Evolutionary conservation across 2,888 invertebrate species (phyloP).

Genomic region (Drosophila ezoana): DNA sequence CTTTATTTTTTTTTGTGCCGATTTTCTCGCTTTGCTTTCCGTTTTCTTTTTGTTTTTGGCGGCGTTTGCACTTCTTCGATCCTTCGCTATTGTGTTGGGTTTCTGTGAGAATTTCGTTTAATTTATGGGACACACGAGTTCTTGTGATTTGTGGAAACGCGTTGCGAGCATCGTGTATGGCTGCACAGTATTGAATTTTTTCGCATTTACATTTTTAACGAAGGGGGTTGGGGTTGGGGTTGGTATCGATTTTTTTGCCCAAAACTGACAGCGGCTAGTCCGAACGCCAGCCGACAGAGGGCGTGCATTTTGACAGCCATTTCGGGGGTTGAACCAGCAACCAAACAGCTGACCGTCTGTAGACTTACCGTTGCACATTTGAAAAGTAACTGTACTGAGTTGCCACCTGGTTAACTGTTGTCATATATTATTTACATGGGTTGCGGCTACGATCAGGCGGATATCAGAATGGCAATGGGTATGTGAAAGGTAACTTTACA

Average conservation of each 20-base stretch:
- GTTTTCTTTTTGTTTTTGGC: slow-evolving; percentile 48
- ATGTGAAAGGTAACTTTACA: not conserved
- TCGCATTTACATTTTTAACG: slow-evolving; percentile 82
- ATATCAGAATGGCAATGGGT: no score
- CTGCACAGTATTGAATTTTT: slow-evolving; percentile 83
- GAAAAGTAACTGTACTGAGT: slow-evolving; percentile 8
- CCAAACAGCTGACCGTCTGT: slow-evolving; percentile 54
- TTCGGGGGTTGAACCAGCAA: slow-evolving; percentile 48
- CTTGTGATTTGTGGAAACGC: slow-evolving; percentile 52
- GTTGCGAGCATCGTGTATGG: slow-evolving; percentile 75
- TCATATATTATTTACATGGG: no score
- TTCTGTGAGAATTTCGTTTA: slow-evolving; percentile 19
- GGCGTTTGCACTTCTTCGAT: slow-evolving; percentile 36
- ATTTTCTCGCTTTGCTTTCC: slow-evolving; percentile 16
- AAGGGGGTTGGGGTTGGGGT: slow-evolving; percentile 78
- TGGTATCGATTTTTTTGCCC: slow-evolving; percentile 83
- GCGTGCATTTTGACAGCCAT: slow-evolving; percentile 48
- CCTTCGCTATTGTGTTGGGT: slow-evolving; percentile 11
- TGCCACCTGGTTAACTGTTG: not conserved
- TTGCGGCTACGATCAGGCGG: no score
- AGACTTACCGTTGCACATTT: slow-evolving; percentile 30
- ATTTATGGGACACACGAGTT: slow-evolving; percentile 25
- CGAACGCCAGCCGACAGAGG: slow-evolving; percentile 49
- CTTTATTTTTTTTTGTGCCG: slow-evolving; percentile 9
- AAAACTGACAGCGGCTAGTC: slow-evolving; percentile 58